Percentiles rank a stretch among this genome's conserved stretches.
Evolutionary conservation across 2,113 vertebrate genomes (phyloP).

Genomic region (Poeciliopsis prolifica): DNA sequence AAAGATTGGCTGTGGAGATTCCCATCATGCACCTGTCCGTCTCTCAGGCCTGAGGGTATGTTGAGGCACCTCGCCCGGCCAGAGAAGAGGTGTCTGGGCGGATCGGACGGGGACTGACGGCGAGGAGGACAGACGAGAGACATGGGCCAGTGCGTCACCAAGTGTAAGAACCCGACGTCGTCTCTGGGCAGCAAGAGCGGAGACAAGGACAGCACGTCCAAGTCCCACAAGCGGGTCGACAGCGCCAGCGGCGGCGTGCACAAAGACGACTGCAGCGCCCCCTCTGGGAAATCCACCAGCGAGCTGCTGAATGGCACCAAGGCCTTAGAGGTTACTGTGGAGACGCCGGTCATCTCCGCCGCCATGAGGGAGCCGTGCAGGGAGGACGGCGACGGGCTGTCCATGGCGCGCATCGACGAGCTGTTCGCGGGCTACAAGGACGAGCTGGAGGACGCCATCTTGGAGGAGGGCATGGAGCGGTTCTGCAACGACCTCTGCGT

Average conservation of each 20-base stretch:
- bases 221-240: constrained; percentile 88
- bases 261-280: constrained; percentile 85
- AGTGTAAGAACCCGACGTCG: constrained; percentile 98
- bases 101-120: constrained; percentile 82
- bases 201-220: constrained; percentile 90
- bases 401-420: constrained; percentile 87
- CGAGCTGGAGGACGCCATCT: constrained; percentile 92
- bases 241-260: constrained; percentile 81
- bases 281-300: constrained; percentile 82
- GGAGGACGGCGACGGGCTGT: constrained; percentile 85
- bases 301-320: constrained; percentile 96
- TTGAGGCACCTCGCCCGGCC: constrained; percentile 84
- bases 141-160: constrained; percentile 99
- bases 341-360: constrained; percentile 80
- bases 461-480: constrained; percentile 98
- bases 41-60: constrained; percentile 85
- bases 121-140: constrained; percentile 72
- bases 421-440: constrained; percentile 95
- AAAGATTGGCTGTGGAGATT: not conserved
- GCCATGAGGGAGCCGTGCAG: constrained; percentile 81
- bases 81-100: constrained; percentile 82
- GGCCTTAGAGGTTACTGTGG: constrained; percentile 84
- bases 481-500: constrained; percentile 97
- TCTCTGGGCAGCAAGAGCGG: constrained; percentile 98
- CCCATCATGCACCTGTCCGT: not conserved